A percentile compares a stretch with the other conserved stretches of the same genome.
These are phyloP conservation scores for Cirrhinus molitorella DNA, from an alignment of 2,797 vertebrate species.

Conservation along the genomic window DNA sequence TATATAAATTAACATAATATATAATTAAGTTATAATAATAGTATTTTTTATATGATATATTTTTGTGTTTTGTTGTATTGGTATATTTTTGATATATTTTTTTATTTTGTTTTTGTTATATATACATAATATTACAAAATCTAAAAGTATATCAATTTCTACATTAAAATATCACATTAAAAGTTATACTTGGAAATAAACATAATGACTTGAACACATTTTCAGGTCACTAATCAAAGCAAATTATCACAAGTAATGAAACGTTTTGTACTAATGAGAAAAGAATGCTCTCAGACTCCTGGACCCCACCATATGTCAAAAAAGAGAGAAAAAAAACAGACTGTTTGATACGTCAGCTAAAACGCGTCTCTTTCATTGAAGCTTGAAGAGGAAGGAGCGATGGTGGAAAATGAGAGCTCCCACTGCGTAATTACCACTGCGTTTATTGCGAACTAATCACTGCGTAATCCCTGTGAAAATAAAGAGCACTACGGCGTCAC, in stretches of 20 bases:
- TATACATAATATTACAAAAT: no score
- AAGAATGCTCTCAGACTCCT: neutral
- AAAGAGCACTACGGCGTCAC: slow-evolving; percentile 31
- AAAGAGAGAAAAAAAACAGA: slow-evolving; percentile 12
- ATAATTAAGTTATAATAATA: no score
- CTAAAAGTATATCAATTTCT: neutral
- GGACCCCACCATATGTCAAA: slow-evolving; percentile 24
- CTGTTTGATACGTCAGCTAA: neutral
- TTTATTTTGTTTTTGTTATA: no score
- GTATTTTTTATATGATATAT: no score
- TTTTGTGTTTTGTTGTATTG: no score
- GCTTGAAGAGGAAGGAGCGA: slow-evolving; percentile 51
- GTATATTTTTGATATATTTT: no score
- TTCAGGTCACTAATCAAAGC: neutral
- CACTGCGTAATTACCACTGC: slow-evolving; percentile 51
- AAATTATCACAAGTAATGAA: neutral
- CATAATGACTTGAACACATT: neutral
- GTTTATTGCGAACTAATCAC: slow-evolving; percentile 48
- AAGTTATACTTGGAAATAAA: neutral
- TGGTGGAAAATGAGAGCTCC: slow-evolving; percentile 53
- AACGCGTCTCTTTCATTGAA: slow-evolving; percentile 9
- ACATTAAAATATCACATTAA: neutral
- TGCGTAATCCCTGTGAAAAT: slow-evolving; percentile 42
- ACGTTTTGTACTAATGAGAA: neutral
- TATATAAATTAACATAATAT: no score